Conservation (phyloP, 1,140 invertebrate genomes). For the Hyposmocoma kahamanoa region DNA sequence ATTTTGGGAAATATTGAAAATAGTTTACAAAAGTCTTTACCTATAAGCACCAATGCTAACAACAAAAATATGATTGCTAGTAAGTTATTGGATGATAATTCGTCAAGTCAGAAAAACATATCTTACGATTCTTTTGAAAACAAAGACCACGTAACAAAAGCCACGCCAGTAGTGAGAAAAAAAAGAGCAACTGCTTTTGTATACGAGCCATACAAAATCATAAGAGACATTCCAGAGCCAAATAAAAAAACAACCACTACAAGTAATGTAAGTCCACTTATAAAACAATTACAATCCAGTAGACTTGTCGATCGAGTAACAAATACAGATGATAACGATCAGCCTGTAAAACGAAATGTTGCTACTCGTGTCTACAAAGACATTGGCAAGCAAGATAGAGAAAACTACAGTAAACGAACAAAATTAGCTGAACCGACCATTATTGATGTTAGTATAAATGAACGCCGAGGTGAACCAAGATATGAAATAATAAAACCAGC, state of each 20-base stretch:
- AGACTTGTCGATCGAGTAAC: conserved; percentile 47
- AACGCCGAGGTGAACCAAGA: conserved; percentile 51
- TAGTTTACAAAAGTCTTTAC: conserved; percentile 6
- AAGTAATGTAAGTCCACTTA: conserved; percentile 59
- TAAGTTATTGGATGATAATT: too few species aligned
- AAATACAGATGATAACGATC: conserved; percentile 35
- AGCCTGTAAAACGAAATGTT: conserved; percentile 35
- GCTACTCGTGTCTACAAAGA: conserved; percentile 46
- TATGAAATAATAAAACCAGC: conserved; percentile 47
- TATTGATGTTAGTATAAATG: conserved; percentile 46
- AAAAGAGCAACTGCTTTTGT: conserved; percentile 57
- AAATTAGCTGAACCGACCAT: conserved; percentile 27
- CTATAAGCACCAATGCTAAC: background rate
- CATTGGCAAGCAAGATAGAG: conserved; percentile 51
- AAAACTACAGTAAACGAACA: conserved; percentile 17
- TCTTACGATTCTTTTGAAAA: conserved; percentile 27
- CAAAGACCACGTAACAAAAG: conserved; percentile 27
- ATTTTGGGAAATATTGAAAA: conserved; percentile 33
- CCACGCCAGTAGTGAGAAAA: conserved; percentile 24
- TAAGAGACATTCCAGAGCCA: conserved; percentile 48
- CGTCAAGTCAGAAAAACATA: too few species aligned
- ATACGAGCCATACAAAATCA: conserved; percentile 69
- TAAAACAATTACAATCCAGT: conserved; percentile 58
- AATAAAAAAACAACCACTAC: conserved; percentile 59
- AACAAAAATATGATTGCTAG: background rate